Evolutionary conservation across 2,113 vertebrate species (phyloP), one percentile per base, ranked within the genome.

Genomic region (Mus pahari): DNA sequence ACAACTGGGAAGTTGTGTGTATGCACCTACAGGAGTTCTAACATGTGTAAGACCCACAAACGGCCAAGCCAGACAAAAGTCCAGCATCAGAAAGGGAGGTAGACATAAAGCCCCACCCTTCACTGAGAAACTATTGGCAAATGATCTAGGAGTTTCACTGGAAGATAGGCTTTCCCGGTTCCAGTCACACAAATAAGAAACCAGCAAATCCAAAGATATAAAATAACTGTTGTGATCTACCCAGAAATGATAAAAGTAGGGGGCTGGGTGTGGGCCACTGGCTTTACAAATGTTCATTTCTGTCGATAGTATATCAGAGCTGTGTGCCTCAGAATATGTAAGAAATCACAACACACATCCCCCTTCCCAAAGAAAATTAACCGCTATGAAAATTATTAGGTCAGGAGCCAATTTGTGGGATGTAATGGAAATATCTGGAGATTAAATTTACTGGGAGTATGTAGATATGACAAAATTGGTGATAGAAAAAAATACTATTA

Each of bases 251-350:
- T 16, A 48, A 3, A 97, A 74, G 55, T 66, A 91, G 50, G 42
- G 96, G 97, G 42, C 14, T 75, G 55, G 6, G 96, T 78, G n/a
- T 2, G 28, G 22, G 1, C 19, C 86, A 48, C 26, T 66, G 79
- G 91, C 90, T 98, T 97, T 39, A 90, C 96, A 91, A 95, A 3
- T 73, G 96, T 92, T 96, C 66, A 91, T 33, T 31, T 95, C 39
- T 79, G 66, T 1, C 96, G 97, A 96, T 45, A 91, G 93, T 97
- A 64, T 86, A 48, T 94, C 94, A 71, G 66, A 96, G 2, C 70
- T 7, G 53, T 5, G 5, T 58, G 22, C 55, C 73, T 97, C 20
- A 31, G 77, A 42, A 8, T 20, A 62, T 14, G 0, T 45, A 89
- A 28, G 11, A 97, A 97, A 90, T 82, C 60, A 28, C 33, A 0